Conservation (phyloP, 2,797 vertebrate genomes). For the Acridotheres tristis region DNA sequence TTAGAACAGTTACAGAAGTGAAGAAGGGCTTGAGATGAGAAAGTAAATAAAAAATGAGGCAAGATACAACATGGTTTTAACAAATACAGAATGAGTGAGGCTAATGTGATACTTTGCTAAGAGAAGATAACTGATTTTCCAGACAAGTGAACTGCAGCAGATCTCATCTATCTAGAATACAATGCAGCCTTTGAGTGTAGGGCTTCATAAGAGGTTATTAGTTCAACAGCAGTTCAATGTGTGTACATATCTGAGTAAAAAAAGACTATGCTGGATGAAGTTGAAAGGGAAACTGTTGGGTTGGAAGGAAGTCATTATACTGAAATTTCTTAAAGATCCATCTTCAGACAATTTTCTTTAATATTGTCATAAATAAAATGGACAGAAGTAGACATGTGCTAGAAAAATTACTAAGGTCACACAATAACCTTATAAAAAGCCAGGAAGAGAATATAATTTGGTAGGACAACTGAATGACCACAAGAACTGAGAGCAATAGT, state of each 20-base stretch:
- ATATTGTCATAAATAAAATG: slow-evolving; percentile 16
- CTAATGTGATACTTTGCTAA: neutral
- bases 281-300: neutral
- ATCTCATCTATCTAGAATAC: slow-evolving; percentile 21
- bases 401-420: neutral
- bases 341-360: neutral
- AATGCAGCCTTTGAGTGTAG: neutral
- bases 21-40: neutral
- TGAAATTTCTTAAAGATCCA: neutral
- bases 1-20: neutral
- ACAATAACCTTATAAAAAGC: neutral
- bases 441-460: neutral
- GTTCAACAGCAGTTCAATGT: neutral
- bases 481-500: neutral
- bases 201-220: neutral
- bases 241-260: neutral
- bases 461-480: neutral
- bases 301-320: neutral
- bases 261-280: neutral
- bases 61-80: neutral
- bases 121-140: slow-evolving; percentile 52
- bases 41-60: neutral
- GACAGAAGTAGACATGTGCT: neutral
- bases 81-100: neutral
- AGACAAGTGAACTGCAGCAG: slow-evolving; percentile 50